Percentiles rank a stretch among this genome's conserved stretches.
Evolutionary conservation across 2,888 invertebrate genomes (phyloP).

Genomic region (Pantelozetes paolii): DNA sequence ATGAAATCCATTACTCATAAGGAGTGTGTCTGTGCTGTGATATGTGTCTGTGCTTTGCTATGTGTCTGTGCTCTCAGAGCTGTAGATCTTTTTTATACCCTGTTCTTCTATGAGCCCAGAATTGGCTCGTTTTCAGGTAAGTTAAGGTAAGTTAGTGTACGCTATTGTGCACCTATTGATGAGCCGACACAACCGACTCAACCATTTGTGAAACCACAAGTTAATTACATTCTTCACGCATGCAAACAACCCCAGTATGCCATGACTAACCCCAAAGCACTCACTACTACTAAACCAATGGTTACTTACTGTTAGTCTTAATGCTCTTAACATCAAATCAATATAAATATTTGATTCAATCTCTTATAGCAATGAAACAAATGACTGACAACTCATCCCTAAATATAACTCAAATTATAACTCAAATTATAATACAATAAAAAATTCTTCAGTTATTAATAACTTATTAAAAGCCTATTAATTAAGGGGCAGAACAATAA

Average conservation of each 20-base stretch:
- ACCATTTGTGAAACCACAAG: slow-evolving; percentile 10
- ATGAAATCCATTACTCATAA: slow-evolving; percentile 30
- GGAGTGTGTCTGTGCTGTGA: not conserved
- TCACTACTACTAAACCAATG: not conserved
- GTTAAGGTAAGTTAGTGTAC: slow-evolving; percentile 20
- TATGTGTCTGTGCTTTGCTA: not conserved
- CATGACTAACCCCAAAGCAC: slow-evolving; percentile 5
- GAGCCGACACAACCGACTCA: slow-evolving; percentile 16
- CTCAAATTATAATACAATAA: not conserved
- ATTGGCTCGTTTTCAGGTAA: slow-evolving; percentile 8
- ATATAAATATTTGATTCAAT: not conserved
- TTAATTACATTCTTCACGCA: slow-evolving; percentile 29
- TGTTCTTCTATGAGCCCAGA: not conserved
- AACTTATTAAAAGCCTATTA: not conserved
- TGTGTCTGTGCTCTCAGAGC: not conserved
- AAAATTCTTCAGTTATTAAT: not conserved
- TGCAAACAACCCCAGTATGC: not conserved
- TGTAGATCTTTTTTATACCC: not conserved
- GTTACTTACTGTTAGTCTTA: not conserved
- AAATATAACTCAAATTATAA: not conserved
- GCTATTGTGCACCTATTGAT: slow-evolving; percentile 9
- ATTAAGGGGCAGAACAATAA: slow-evolving; percentile 11
- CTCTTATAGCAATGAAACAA: not conserved
- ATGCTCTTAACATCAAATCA: not conserved
- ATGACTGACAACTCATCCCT: not conserved